Evolutionary conservation across 2,113 vertebrate genomes (phyloP).

Genomic region (Turdus rufiventris): DNA sequence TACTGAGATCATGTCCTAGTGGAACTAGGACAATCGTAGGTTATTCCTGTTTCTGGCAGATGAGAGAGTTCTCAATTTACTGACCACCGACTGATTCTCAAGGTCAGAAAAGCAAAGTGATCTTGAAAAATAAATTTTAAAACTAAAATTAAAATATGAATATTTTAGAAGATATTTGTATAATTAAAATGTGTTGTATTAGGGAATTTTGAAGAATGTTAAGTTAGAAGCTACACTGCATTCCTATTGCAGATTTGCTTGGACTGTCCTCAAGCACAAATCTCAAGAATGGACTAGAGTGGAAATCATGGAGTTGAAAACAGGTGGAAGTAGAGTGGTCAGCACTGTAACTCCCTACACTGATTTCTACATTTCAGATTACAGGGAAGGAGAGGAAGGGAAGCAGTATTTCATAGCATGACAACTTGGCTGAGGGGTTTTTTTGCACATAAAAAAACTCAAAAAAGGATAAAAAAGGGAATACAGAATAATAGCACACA

Average conservation of each 20-base stretch:
- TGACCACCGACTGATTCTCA: neutral
- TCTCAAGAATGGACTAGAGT: neutral
- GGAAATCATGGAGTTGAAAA: neutral
- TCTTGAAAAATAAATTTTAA: neutral
- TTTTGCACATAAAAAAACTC: neutral
- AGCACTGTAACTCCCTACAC: neutral
- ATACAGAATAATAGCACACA: neutral
- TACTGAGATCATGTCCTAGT: neutral
- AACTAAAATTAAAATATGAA: neutral
- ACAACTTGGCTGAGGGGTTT: neutral
- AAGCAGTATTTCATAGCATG: neutral
- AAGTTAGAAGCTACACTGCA: neutral
- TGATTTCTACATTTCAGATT: neutral
- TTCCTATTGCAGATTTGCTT: neutral
- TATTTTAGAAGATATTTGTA: neutral
- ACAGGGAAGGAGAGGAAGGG: neutral
- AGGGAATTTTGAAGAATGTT: neutral
- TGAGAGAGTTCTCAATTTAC: neutral
- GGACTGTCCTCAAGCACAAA: neutral
- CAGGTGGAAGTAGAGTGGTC: neutral
- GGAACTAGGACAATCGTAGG: rapidly evolving
- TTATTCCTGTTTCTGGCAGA: neutral
- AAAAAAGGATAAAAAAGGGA: neutral
- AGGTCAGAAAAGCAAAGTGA: neutral
- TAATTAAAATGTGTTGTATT: neutral